Base-by-base conservation (phyloP, 2,888 invertebrate species). In the Agonopterix subpropinquella region DNA sequence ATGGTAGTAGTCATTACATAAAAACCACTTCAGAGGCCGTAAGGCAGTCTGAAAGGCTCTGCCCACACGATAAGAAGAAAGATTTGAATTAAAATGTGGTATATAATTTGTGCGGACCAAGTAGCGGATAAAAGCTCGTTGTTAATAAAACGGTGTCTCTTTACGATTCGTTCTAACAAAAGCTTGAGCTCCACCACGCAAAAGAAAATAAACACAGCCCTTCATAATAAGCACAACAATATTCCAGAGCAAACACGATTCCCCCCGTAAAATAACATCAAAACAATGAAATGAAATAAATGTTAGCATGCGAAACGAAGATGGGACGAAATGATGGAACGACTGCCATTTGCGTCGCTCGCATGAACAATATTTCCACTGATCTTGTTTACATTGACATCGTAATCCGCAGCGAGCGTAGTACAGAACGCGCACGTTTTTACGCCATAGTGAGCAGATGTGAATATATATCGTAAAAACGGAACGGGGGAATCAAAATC, bases 331-430 rank as follows among this genome's bases (percentile, higher is more conserved):
- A 78, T 79, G 76, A 79, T 77, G 73, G 69, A 80, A 65, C 70
- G 77, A 64, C 66, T 74, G 65, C 73, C 77, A 76, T 80, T 80
- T 75, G 65, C 67, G 70, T 67, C 63, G 65, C 70, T 73, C 71
- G 67, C 69, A 72, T 73, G 77, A 78, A 77, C 80, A 77, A 82
- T 79, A 80, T 79, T 75, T 75, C 67, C 57, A 70, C 72, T 75
- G 77, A 78, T 79, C 75, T 78, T 80, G 79, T 80, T 80, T 82
- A 81, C 78, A 80, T 79, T 76, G 80, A 80, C 73, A 74, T 67
- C 65, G 70, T 82, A 77, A 81, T 81, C 79, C 71, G 64, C 53
- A 55, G 57, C 57, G 58, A 61, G 62, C 41, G 56, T 41, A 61
- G 62, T 41, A 55, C 48, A 58, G 62, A 58, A 58, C 59, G 58